phyloP scores from a whole-genome alignment of 2,797 vertebrate genomes.

The Anabacerthia variegaticeps region DNA sequence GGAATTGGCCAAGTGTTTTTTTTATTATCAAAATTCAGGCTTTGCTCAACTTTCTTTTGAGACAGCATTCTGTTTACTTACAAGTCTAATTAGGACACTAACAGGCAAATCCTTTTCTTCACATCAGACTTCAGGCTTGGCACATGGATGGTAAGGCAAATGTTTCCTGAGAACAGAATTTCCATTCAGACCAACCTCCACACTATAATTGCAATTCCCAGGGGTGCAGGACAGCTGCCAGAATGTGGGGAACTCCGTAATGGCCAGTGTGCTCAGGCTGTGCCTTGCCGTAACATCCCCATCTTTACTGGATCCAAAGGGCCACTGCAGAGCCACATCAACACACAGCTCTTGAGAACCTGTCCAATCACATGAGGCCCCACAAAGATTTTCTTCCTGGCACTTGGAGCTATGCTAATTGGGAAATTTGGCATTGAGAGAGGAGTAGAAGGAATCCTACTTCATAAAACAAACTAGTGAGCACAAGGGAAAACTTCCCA shows the following conservation, averaged over 20 bases:
- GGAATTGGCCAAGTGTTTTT: neutral
- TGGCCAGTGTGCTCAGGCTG: neutral
- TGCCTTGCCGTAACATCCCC: accelerated
- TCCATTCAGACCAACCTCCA: neutral
- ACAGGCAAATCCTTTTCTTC: neutral
- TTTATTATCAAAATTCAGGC: neutral
- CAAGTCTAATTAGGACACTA: neutral
- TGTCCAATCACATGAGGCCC: neutral
- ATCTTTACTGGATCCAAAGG: neutral
- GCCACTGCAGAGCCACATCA: neutral
- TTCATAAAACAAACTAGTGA: slow-evolving; percentile 24
- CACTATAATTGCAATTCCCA: neutral
- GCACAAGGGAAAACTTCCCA: neutral
- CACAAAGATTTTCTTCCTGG: neutral
- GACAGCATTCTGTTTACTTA: neutral
- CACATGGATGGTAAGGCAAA: neutral
- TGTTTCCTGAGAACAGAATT: neutral
- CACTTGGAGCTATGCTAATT: neutral
- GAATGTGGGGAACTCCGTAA: neutral
- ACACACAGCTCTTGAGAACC: neutral
- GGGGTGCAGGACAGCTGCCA: neutral
- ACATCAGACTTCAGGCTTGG: neutral
- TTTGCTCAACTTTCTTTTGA: neutral
- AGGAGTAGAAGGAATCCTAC: neutral
- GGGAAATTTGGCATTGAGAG: neutral